Evolutionary conservation across 2,888 invertebrate genomes (phyloP), one percentile per base, ranked within the genome.

Genomic region (Leptura quadrifasciata): DNA sequence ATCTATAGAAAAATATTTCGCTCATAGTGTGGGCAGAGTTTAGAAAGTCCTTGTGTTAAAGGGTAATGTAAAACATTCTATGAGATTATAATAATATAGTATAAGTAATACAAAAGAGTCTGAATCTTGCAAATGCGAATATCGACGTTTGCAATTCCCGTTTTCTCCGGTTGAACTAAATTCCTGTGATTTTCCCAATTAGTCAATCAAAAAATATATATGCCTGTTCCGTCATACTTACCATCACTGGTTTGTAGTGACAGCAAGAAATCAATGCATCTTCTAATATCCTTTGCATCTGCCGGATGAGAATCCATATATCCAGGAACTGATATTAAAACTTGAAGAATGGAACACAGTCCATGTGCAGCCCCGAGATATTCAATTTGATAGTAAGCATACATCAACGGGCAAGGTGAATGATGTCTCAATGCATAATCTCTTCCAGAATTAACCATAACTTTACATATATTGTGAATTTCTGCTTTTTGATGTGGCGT

Each of bases 351-450:
- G 2, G 92, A 90, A 78, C 92, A 91, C 0, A 95, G 84, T 0
- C 95, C 95, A 84, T 93, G 93, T n/a, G 92, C 93, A n/a, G 92
- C 93, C 83, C 95, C 94, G 35, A 95, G 89, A 86, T 95, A 95
- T 87, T 95, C 93, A 93, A 78, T 83, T 67, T 84, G 72, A 82
- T 95, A 94, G 85, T 95, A 95, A 24, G 93, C 90, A 85, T 94
- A 97, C 95, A 96, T 96, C 69, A 97, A 87, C 1, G 95, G 95
- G 80, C 93, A 91, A 79, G 91, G 88, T 18, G 93, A 92, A 17
- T 89, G 90, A 70, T 92, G 91, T 67, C 89, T 88, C 60, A 88
- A 88, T 0, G 95, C 89, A 89, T 95, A 95, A 57, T 92, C 91
- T 65, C 92, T 90, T 0, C 97, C 97, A 27, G 95, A 96, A 63